phyloP scores from a whole-genome alignment of 2,113 vertebrate species.

The Numenius arquata region DNA sequence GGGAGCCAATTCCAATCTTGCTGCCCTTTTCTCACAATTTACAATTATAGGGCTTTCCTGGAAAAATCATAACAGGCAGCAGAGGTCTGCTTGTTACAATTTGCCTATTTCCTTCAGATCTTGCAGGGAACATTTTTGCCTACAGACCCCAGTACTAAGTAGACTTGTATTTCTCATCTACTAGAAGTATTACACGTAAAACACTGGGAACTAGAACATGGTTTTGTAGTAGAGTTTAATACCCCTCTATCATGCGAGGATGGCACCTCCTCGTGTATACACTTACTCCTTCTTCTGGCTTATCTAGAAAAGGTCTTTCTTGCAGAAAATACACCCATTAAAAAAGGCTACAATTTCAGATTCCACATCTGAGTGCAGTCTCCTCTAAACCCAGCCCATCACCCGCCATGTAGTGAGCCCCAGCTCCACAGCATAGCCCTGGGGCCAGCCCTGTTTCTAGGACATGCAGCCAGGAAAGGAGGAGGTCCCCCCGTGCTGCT shows the following conservation, averaged over 20 bases:
- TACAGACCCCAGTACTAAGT: not conserved
- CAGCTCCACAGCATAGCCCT: not conserved
- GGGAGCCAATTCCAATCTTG: not conserved
- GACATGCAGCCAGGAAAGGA: not conserved
- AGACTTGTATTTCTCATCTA: not conserved
- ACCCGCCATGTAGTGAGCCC: rapidly evolving
- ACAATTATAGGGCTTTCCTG: not conserved
- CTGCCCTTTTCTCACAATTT: not conserved
- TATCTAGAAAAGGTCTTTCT: not conserved
- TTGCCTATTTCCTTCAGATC: not conserved
- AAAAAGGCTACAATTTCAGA: not conserved
- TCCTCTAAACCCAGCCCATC: not conserved
- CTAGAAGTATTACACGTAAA: not conserved
- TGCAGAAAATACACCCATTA: not conserved
- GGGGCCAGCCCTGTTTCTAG: not conserved
- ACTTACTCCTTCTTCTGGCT: not conserved
- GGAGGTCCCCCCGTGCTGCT: not conserved
- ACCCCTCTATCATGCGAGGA: not conserved
- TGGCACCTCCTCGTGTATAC: not conserved
- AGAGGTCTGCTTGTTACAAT: not conserved
- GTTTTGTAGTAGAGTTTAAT: not conserved
- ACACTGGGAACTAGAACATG: not conserved
- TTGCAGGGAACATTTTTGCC: not conserved
- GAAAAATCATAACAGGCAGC: not conserved
- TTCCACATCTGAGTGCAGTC: not conserved